Evolutionary conservation across 2,888 invertebrate genomes (phyloP).

Genomic region (Leptopterna dolabrata): DNA sequence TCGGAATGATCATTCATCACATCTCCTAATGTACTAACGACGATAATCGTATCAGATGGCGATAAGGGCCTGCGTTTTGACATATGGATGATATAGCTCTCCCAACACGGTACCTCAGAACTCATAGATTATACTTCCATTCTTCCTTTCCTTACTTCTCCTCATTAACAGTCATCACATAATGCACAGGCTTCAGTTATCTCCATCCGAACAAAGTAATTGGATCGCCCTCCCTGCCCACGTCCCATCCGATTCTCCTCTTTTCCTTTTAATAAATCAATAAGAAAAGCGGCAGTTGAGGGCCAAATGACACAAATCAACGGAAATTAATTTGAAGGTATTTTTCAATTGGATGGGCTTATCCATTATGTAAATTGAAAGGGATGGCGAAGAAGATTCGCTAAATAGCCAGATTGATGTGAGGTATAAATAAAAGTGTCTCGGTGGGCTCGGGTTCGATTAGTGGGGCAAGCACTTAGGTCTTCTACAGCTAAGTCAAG

Average conservation of each 20-base stretch:
- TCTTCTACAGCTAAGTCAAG: constrained; percentile 52
- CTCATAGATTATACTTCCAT: neutral
- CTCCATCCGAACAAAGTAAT: constrained; percentile 31
- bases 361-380: constrained; percentile 57
- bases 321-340: constrained; percentile 50
- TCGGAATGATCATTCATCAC: neutral
- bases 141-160: neutral
- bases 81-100: neutral
- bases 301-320: constrained; percentile 53
- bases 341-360: constrained; percentile 56
- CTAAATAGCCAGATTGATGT: constrained; percentile 57
- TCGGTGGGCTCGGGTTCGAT: constrained; percentile 53
- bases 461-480: constrained; percentile 55
- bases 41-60: neutral
- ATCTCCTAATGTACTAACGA: neutral
- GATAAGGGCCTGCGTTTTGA: neutral
- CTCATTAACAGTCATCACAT: neutral
- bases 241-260: neutral
- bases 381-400: constrained; percentile 44
- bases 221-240: neutral
- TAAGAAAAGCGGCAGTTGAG: constrained; percentile 11
- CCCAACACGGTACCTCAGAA: neutral
- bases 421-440: constrained; percentile 56
- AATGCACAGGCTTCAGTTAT: neutral
- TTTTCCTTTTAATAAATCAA: constrained; percentile 35